Base-by-base conservation (phyloP, 64 coral and sea anemone species). In the Cladopsammia gracilis region DNA sequence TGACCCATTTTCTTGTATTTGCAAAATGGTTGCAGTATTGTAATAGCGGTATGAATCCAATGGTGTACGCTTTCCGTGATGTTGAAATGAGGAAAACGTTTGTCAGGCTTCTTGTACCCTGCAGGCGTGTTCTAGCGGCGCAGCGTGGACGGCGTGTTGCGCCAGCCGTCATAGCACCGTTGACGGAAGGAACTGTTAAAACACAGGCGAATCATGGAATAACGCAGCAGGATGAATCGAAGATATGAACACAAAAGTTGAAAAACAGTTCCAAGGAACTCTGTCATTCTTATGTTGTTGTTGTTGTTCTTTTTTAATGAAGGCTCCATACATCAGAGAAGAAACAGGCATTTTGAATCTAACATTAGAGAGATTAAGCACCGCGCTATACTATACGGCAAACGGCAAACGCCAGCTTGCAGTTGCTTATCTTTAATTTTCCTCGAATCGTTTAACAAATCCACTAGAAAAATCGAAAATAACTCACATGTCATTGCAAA, bases 21-120 rank as follows among this genome's bases (percentile, higher is more conserved):
- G 82, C 85, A 3, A 93, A 93, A 54, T 93, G 91, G 91, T 58
- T 93, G 7, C 91, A 93, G 52, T 93, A 93, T 50, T 66, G 71
- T 34, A 93, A 87, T 82, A 93, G 91, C 57, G 91, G 82, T 48
- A 76, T 76, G 60, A 93, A 93, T 20, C 91, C 91, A 9, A 47
- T 93, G 10, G 82, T 93, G 15, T 93, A 93, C 48, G 74, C 91
- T 5, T 87, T 93, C 20, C 80, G 91, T 54, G 91, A 93, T 56
- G 12, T 5, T 24, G 91, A 93, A 70, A 86, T 93, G 74, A 25
- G 91, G 52, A 77, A 86, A 53, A 87, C 91, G 57, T 93, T 93
- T 57, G 70, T 79, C 2, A 51, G 89, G 23, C 53, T 91, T 79
- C 80, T 91, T 62, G 58, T 59, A 51, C 78, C 51, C 1, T 91